Evolutionary conservation across 1,140 invertebrate genomes (phyloP), one percentile per base, ranked within the genome.

Genomic region (Saccostrea echinata): DNA sequence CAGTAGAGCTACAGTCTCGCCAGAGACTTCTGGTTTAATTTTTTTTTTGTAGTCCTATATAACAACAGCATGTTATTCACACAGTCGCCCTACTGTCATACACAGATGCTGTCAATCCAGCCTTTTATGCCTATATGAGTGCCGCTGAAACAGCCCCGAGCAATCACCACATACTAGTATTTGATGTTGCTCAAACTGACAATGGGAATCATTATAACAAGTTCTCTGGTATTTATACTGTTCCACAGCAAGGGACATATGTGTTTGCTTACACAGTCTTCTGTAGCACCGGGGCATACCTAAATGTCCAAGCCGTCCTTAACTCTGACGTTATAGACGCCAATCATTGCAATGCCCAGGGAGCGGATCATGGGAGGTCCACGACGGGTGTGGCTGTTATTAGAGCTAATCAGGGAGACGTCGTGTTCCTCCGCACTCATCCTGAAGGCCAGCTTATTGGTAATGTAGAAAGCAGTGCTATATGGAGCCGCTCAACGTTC

Each of bases 61-160:
- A n/a, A n/a, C n/a, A n/a, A n/a, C n/a, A n/a, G n/a, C n/a, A n/a
- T 43, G 35, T 6, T 43, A 2, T 43, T 43, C 43, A 43, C 9
- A 43, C 43, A 43, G 9, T 43, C 43, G 43, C 9, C 43, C 9
- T 43, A 43, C 9, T 43, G 6, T 43, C 9, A n/a, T n/a, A n/a
- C n/a, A n/a, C 43, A 43, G 43, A 9, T 43, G 43, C 43, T 43
- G 43, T 9, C 43, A 43, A 43, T 43, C 43, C 43, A 43, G 84
- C 53, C 12, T 84, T 84, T 57, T 84, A 33, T 84, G 52, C 84
- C 3, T 84, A 57, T n/a, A 57, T 84, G 84, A 33, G 24, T 33
- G 51, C n/a, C 57, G 53, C 53, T 57, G 52, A 57, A 61, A 51
- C 53, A 11, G 53, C 24, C 12, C 84, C 84, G 33, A 57, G 84